Conservation (phyloP, 2,797 vertebrate genomes). For the Lacerta viridis region DNA sequence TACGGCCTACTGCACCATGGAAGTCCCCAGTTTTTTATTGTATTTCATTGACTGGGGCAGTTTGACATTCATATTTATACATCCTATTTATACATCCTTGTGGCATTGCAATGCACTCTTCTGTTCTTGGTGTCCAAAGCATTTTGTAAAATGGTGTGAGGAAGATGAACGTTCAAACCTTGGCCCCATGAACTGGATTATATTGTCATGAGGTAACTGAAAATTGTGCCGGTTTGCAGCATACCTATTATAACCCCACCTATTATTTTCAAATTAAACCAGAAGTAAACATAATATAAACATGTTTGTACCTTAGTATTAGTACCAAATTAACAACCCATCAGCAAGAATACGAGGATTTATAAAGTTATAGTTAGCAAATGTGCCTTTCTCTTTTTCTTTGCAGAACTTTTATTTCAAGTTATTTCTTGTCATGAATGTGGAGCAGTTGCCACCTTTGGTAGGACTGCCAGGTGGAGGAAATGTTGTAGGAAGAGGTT, state of each 20-base stretch:
- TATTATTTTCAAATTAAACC: conserved; percentile 3
- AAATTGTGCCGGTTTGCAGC: conserved; percentile 66
- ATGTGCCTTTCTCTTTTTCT: background rate
- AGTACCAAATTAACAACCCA: background rate
- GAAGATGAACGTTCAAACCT: conserved; percentile 75
- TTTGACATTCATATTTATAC: conserved; percentile 85
- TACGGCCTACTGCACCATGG: conserved; percentile 74
- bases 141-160: conserved; percentile 74
- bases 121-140: conserved; percentile 70
- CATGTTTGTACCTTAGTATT: background rate
- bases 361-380: no score
- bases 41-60: conserved; percentile 73
- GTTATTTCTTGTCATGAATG: background rate
- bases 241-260: conserved; percentile 2
- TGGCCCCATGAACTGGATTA: conserved; percentile 67
- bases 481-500: no score
- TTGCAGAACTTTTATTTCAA: background rate
- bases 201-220: conserved; percentile 68
- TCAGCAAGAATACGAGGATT: background rate
- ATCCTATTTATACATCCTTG: conserved; percentile 79
- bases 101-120: conserved; percentile 71
- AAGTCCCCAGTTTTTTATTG: conserved; percentile 77
- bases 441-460: no score
- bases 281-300: background rate
- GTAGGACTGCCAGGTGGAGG: no score